phyloP scores from a whole-genome alignment of 2,797 vertebrate species.

The Gadopsis bispinosus region DNA sequence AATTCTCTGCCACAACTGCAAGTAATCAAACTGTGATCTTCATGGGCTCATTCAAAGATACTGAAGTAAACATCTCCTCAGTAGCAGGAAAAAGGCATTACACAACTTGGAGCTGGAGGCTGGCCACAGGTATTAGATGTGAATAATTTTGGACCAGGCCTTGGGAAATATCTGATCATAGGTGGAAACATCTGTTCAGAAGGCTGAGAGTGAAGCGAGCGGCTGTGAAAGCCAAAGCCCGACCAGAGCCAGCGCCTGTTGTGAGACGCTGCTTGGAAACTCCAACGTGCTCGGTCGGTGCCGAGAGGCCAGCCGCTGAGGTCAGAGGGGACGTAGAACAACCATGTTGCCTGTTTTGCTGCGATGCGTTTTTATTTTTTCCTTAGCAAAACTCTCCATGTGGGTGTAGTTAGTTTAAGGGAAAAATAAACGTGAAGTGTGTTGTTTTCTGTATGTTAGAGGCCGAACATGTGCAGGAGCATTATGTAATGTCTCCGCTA shows the following conservation, averaged over 20 bases:
- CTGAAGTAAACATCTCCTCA: slow-evolving; percentile 49
- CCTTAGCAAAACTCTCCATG: slow-evolving; percentile 34
- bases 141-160: slow-evolving; percentile 65
- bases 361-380: slow-evolving; percentile 31
- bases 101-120: slow-evolving; percentile 48
- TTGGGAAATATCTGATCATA: slow-evolving; percentile 80
- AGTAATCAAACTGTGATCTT: slow-evolving; percentile 14
- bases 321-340: slow-evolving; percentile 63
- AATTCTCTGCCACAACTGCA: slow-evolving; percentile 1
- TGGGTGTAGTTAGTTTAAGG: slow-evolving; percentile 60
- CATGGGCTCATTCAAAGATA: neutral
- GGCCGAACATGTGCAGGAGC: slow-evolving; percentile 26
- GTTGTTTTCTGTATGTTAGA: slow-evolving; percentile 57
- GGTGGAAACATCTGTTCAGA: slow-evolving; percentile 78
- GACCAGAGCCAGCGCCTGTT: slow-evolving; percentile 54
- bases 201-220: slow-evolving; percentile 54
- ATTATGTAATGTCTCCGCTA: slow-evolving; percentile 46
- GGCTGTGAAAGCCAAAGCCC: slow-evolving; percentile 48
- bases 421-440: slow-evolving; percentile 57
- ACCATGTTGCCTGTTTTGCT: slow-evolving; percentile 66
- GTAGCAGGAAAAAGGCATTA: slow-evolving; percentile 45
- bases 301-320: slow-evolving; percentile 38
- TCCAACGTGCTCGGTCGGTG: slow-evolving; percentile 18
- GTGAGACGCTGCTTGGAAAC: slow-evolving; percentile 64
- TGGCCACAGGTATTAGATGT: slow-evolving; percentile 50